These are phyloP conservation scores for Melinaea menophilus DNA, from an alignment of 2,888 invertebrate species.

Conservation along the genomic window DNA sequence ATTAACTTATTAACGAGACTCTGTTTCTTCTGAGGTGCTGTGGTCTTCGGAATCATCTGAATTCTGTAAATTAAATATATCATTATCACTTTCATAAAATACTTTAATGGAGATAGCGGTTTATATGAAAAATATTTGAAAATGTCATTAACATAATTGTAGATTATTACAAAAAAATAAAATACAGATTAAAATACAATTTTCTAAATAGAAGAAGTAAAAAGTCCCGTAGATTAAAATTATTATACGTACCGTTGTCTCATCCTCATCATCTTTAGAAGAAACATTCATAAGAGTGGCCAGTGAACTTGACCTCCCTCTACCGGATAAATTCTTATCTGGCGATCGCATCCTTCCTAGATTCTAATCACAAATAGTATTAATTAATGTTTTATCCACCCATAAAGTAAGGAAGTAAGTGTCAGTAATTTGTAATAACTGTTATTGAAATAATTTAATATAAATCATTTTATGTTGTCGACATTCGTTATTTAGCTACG, in stretches of 20 bases:
- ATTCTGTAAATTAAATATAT: constrained; percentile 43
- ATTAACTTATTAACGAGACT: constrained; percentile 50
- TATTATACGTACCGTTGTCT: constrained; percentile 51
- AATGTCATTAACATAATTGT: too few species aligned
- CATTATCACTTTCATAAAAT: not conserved
- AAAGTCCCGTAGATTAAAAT: too few species aligned
- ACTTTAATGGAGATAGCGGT: too few species aligned
- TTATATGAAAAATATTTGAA: too few species aligned
- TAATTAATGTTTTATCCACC: not conserved
- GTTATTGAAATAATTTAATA: too few species aligned
- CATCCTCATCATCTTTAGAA: constrained; percentile 55
- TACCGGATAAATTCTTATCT: constrained; percentile 41
- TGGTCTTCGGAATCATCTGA: constrained; percentile 61
- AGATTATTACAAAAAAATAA: too few species aligned
- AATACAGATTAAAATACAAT: too few species aligned
- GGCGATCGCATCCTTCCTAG: constrained; percentile 54
- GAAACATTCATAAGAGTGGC: constrained; percentile 64
- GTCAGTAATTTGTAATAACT: too few species aligned
- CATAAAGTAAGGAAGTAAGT: too few species aligned
- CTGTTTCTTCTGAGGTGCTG: constrained; percentile 61
- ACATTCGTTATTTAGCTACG: too few species aligned
- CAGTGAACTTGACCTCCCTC: constrained; percentile 57
- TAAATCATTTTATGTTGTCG: too few species aligned
- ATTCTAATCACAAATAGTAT: constrained; percentile 38
- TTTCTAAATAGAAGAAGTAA: too few species aligned